A percentile compares a stretch with the other conserved stretches of the same genome.
Conservation (phyloP, 2,113 vertebrate species). For the Pterophyllum scalare region DNA sequence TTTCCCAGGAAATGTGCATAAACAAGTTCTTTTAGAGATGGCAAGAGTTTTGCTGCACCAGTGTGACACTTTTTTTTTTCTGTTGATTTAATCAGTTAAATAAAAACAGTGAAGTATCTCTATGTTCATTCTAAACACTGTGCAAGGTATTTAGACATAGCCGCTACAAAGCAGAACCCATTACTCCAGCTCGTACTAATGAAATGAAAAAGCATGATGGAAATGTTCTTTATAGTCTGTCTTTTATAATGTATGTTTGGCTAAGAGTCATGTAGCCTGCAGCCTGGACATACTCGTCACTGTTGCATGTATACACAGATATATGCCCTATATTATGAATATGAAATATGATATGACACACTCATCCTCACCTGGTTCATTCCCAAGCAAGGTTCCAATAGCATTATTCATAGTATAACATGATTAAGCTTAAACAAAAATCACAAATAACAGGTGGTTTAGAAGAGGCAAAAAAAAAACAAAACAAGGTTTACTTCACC, state of each 20-base stretch:
- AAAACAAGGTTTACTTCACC: neutral
- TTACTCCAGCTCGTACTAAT: neutral
- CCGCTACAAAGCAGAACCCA: neutral
- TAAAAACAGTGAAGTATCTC: neutral
- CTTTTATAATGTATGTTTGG: neutral
- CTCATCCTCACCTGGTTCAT: neutral
- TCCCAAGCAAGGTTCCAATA: neutral
- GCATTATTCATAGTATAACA: neutral
- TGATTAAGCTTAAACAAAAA: neutral
- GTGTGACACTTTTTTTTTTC: neutral
- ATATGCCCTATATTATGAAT: neutral
- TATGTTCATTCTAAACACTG: neutral
- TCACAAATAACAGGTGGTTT: neutral
- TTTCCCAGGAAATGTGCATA: neutral
- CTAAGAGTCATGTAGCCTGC: neutral
- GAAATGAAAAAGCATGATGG: neutral
- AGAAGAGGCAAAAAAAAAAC: neutral
- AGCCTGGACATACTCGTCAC: neutral
- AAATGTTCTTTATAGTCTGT: neutral
- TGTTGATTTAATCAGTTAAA: neutral
- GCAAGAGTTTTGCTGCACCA: too few species aligned
- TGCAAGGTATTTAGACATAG: neutral
- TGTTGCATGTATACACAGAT: neutral
- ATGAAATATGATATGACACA: slow-evolving; percentile 4
- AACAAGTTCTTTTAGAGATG: too few species aligned